Percentiles rank a stretch among this genome's conserved stretches.
Evolutionary conservation across 2,113 vertebrate genomes (phyloP).

Genomic region (Pangasianodon hypophthalmus): DNA sequence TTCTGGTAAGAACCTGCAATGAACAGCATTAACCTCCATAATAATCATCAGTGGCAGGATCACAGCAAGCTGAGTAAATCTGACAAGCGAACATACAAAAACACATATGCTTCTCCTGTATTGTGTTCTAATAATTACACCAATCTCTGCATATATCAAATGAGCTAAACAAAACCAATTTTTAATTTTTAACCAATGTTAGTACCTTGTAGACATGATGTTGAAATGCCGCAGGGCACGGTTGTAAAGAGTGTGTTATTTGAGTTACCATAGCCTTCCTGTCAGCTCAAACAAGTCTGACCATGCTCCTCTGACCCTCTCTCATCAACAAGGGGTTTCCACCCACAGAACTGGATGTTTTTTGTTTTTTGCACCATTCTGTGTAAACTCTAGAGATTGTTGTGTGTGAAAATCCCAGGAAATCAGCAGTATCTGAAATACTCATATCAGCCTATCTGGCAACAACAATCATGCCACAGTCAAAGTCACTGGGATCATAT

Average conservation of each 20-base stretch:
- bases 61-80: background rate
- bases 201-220: background rate
- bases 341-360: background rate
- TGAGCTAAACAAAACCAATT: background rate
- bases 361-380: background rate
- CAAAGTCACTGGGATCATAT: background rate
- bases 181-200: too few relatives aligned
- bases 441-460: background rate
- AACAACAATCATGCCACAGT: too few relatives aligned
- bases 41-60: constrained; percentile 1
- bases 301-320: background rate
- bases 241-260: background rate
- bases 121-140: background rate
- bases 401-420: background rate
- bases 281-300: background rate
- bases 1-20: constrained; percentile 2
- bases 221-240: background rate
- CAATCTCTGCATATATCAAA: background rate
- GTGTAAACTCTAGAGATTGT: background rate
- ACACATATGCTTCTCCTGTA: background rate
- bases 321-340: background rate
- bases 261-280: background rate
- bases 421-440: background rate
- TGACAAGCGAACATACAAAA: background rate
- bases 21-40: constrained; percentile 18